Evolutionary conservation across 1,140 invertebrate species (phyloP), one percentile per base, ranked within the genome.

Genomic region (Euglossa dilemma): DNA sequence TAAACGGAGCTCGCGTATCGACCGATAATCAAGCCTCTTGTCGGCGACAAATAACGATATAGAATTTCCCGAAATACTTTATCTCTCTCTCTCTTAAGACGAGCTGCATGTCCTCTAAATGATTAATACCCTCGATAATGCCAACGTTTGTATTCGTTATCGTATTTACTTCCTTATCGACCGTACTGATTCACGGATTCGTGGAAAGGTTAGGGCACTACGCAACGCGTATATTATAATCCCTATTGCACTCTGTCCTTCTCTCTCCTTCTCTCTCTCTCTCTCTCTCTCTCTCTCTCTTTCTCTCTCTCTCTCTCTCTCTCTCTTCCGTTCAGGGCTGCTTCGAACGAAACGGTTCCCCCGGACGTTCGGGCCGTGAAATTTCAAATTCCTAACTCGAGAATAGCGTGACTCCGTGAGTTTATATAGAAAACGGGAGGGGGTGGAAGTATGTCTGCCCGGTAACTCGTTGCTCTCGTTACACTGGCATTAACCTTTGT

Each of bases 401-500:
- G 47, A 28, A 23, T 74, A 47, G 71, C 77, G 70, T 84, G 85
- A 76, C 59, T 81, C 56, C 18, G 25, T 1, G 36, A 14, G n/a
- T 12, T 47, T 45, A 16, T 36, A 18, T 36, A 57, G 43, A 61
- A 54, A 7, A 0, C 28, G 20, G 16, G 36, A 59, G 4, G n/a
- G 25, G 47, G 16, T 61, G 63, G 61, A 83, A 78, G 63, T 14
- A 18, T n/a, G 50, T 76, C 64, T 74, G 72, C 47, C 36, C 63
- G 67, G 73, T 66, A 71, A 85, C 74, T 85, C 79, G 56, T 87
- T 87, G 70, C 63, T 87, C 79, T 87, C 79, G 74, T 87, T 87
- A 77, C 79, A 76, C 79, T 81, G 84, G 52, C 84, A 87, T 87
- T 87, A 87, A 87, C 84, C 84, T 87, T 83, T 87, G 79, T 83